Evolutionary conservation across 1,140 invertebrate genomes (phyloP).

Genomic region (Mercenaria mercenaria): DNA sequence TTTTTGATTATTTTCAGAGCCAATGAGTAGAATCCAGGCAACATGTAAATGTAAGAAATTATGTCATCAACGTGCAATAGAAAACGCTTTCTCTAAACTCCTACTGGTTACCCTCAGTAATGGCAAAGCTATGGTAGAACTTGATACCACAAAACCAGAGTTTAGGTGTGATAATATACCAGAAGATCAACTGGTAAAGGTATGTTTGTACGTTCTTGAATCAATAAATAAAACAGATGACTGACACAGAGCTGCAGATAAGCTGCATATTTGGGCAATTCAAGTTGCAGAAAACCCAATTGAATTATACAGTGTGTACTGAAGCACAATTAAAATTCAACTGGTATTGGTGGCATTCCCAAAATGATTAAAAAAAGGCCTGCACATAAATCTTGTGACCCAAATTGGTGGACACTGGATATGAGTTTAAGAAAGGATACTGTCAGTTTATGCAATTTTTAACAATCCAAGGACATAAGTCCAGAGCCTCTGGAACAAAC

Average conservation of each 20-base stretch:
- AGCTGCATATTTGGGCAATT: neutral
- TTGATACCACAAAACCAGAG: constrained; percentile 78
- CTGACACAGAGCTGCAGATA: neutral
- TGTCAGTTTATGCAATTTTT: too few relatives aligned
- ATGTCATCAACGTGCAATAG: constrained; percentile 75
- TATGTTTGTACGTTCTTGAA: too few relatives aligned
- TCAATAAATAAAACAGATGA: neutral
- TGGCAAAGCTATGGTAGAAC: constrained; percentile 80
- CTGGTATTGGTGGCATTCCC: too few relatives aligned
- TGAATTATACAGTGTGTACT: too few relatives aligned
- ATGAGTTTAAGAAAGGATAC: too few relatives aligned
- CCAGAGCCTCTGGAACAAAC: too few relatives aligned
- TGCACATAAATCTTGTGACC: too few relatives aligned
- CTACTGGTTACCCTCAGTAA: constrained; percentile 77
- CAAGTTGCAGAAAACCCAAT: too few relatives aligned
- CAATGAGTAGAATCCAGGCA: constrained; percentile 69
- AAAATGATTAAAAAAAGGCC: too few relatives aligned
- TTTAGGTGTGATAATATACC: constrained; percentile 62
- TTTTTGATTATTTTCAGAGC: constrained; percentile 69
- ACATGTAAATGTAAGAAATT: constrained; percentile 78
- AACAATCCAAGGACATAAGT: too few relatives aligned
- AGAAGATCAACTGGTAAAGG: constrained; percentile 74
- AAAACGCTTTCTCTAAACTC: constrained; percentile 81
- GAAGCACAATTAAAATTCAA: too few relatives aligned
- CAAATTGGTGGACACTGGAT: too few relatives aligned